phyloP scores from a whole-genome alignment of 1,140 invertebrate species.

The Eciton burchellii region DNA sequence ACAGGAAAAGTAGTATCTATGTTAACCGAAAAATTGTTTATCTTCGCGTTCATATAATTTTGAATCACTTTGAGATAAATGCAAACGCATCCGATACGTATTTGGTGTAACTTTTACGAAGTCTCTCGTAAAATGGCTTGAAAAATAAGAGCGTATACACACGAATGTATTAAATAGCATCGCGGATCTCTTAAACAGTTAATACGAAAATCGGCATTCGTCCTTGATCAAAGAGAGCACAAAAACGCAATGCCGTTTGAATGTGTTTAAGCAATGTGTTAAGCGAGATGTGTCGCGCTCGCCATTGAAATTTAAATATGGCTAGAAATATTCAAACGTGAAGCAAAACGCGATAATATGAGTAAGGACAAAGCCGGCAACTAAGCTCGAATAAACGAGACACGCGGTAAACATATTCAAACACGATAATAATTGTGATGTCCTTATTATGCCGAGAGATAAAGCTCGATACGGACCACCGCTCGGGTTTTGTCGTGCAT shows the following conservation, averaged over 20 bases:
- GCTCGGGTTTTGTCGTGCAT: constrained; percentile 32
- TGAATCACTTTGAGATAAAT: background rate
- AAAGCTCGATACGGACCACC: constrained; percentile 24
- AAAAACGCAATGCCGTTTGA: too few species aligned
- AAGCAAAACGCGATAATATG: constrained; percentile 40
- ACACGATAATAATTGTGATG: constrained; percentile 55
- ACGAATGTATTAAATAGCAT: background rate
- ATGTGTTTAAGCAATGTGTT: too few species aligned
- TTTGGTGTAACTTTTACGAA: constrained; percentile 3
- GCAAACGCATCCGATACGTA: background rate
- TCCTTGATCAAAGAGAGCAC: background rate
- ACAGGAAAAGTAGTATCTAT: too few species aligned
- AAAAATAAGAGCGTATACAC: background rate
- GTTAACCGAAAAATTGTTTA: too few species aligned
- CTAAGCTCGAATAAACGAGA: constrained; percentile 52
- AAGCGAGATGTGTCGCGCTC: too few species aligned
- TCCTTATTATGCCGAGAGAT: constrained; percentile 48
- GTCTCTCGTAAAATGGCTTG: background rate
- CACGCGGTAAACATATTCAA: constrained; percentile 43
- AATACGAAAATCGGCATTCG: background rate
- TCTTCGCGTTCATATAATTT: too few species aligned
- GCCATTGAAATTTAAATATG: too few species aligned
- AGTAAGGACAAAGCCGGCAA: constrained; percentile 28
- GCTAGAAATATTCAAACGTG: constrained; percentile 28
- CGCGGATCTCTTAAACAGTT: background rate